Evolutionary conservation across 2,113 vertebrate species (phyloP), one percentile per base, ranked within the genome.

Genomic region (Tetrao urogallus): DNA sequence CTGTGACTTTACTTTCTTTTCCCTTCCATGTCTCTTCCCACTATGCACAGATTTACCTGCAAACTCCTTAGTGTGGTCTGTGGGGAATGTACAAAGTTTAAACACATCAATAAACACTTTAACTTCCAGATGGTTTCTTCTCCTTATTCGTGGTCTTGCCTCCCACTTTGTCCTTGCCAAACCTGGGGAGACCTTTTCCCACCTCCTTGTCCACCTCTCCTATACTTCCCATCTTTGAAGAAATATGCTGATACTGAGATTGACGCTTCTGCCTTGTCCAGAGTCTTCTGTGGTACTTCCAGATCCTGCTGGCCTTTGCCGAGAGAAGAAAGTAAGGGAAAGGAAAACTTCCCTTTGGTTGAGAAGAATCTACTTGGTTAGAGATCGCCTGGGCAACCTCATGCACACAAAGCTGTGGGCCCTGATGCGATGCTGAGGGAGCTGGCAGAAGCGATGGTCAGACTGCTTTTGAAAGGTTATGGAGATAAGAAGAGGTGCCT

Each of bases 41-140:
- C 98, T 99, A 98, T 99, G 99, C 99, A 99, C 98, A 99, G 98
- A 98, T 98, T 98, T 96, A 98, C 98, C 97, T 98, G 98, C 98
- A 98, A 98, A 98, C 98, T 98, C 98, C 97, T 99, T 98, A 97
- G 98, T 99, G 98, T 98, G 98, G 98, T 98, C 98, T 98, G 97
- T 98, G 98, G 97, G 98, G 97, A 98, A 98, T 98, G 98, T 98
- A 97, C 96, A 97, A 97, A 98, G 97, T 97, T 98, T 95, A 97
- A 98, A 98, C 98, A 98, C 98, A 97, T 99, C 98, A 99, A 99
- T 99, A 99, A 99, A 99, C 97, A 99, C 98, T 98, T 97, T 98
- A 98, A 99, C 98, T 99, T 99, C 98, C 98, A 98, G 91, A 58
- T 40, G 0, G 97, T 32, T 71, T 86, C 77, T 42, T 86, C 60